A percentile compares a stretch with the other conserved stretches of the same genome.
Conservation (phyloP, 2,113 vertebrate species). For the Gymnarchus niloticus region DNA sequence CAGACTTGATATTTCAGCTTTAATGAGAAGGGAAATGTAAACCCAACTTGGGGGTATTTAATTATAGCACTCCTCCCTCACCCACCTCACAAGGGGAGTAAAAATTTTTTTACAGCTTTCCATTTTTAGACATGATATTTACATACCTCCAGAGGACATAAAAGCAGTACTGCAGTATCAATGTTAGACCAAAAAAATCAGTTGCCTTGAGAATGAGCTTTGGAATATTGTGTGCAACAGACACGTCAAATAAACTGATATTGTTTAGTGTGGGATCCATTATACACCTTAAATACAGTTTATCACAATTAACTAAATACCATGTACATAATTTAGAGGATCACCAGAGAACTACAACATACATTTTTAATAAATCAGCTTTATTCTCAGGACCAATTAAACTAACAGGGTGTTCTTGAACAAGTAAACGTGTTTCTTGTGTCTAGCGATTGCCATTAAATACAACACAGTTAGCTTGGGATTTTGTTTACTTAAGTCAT, state of each 20-base stretch:
- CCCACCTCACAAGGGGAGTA: background rate
- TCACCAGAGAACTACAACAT: background rate
- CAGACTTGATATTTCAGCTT: background rate
- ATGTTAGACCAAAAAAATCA: background rate
- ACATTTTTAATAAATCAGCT: background rate
- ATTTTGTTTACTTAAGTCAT: too few relatives aligned
- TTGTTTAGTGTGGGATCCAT: background rate
- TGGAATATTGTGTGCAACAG: too few relatives aligned
- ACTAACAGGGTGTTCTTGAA: background rate
- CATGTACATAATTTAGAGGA: background rate
- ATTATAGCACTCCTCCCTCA: background rate
- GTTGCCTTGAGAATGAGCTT: background rate
- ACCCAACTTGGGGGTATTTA: background rate
- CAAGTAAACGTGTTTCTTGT: background rate
- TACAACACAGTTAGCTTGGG: too few relatives aligned
- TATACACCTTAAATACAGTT: background rate
- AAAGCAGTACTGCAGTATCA: background rate
- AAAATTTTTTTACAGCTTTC: background rate
- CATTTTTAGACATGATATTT: background rate
- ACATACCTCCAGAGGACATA: background rate
- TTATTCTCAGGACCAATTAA: background rate
- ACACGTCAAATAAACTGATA: background rate
- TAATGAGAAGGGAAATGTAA: background rate
- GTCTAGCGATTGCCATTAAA: too few relatives aligned
- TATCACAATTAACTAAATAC: background rate